These are phyloP conservation scores for Cricetomys ansorgei DNA, from an alignment of 2,113 vertebrate genomes.

Conservation along the genomic window DNA sequence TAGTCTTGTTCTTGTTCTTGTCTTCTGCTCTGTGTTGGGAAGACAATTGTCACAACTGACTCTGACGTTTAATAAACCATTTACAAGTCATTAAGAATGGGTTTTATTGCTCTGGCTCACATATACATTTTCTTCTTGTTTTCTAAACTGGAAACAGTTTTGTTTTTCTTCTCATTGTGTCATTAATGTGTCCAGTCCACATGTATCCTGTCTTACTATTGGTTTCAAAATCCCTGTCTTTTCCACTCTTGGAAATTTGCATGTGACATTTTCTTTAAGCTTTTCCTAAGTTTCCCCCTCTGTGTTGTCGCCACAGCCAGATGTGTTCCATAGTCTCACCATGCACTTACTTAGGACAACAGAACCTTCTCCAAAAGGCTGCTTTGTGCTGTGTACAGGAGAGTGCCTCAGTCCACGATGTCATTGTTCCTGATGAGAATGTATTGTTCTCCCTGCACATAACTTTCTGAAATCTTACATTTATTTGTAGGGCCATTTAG, in stretches of 20 bases:
- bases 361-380: rapidly evolving
- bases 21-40: not conserved
- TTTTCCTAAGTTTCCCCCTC: not conserved
- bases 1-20: not conserved
- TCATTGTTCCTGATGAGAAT: not conserved
- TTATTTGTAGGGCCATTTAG: rapidly evolving
- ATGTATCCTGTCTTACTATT: too few relatives aligned
- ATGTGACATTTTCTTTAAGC: not conserved
- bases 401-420: rapidly evolving
- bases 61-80: not conserved
- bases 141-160: not conserved
- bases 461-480: not conserved
- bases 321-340: not conserved
- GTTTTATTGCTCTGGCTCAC: not conserved
- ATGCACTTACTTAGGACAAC: not conserved
- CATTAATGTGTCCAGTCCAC: not conserved
- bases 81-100: not conserved
- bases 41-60: not conserved
- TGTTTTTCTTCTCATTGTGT: not conserved
- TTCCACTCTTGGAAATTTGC: too few relatives aligned
- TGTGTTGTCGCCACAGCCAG: not conserved
- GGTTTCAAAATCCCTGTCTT: not conserved
- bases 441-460: not conserved
- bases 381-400: too few relatives aligned
- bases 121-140: not conserved